A percentile compares a stretch with the other conserved stretches of the same genome.
Conservation (phyloP, 2,113 vertebrate genomes). For the Bostrychus sinensis region DNA sequence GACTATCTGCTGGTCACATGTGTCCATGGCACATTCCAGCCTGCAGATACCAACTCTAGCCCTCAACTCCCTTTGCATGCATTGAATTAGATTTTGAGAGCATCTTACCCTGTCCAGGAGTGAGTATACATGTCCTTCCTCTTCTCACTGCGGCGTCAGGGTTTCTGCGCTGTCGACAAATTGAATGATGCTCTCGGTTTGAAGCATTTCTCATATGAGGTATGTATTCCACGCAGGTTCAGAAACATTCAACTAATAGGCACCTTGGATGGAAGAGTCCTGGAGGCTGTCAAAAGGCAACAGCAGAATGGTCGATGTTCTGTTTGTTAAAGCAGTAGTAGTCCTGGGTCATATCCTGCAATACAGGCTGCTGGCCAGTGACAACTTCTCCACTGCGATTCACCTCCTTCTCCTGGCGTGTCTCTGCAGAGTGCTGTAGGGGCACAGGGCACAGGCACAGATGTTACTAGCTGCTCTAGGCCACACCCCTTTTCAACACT, state of each 20-base stretch:
- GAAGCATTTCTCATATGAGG: slow-evolving; percentile 51
- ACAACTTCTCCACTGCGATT: slow-evolving; percentile 40
- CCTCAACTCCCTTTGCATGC: slow-evolving; percentile 35
- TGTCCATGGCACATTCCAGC: slow-evolving; percentile 56
- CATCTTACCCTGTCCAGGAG: slow-evolving; percentile 70
- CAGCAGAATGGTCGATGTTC: slow-evolving; percentile 1
- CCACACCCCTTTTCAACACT: slow-evolving; percentile 81
- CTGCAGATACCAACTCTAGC: slow-evolving; percentile 56
- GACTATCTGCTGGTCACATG: slow-evolving; percentile 60
- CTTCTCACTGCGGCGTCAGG: slow-evolving; percentile 58
- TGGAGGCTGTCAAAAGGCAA: slow-evolving; percentile 46
- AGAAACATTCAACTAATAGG: slow-evolving; percentile 32
- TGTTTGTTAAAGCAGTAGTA: slow-evolving; percentile 16
- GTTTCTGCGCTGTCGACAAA: slow-evolving; percentile 52
- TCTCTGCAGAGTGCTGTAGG: slow-evolving; percentile 68
- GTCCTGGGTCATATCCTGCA: slow-evolving; percentile 34
- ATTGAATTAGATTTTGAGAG: slow-evolving; percentile 58
- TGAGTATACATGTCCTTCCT: slow-evolving; percentile 59
- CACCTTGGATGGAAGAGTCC: slow-evolving; percentile 24
- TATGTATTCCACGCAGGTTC: slow-evolving; percentile 53
- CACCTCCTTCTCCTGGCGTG: slow-evolving; percentile 47
- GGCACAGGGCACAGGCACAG: slow-evolving; percentile 76
- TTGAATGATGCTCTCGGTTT: slow-evolving; percentile 24
- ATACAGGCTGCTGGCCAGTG: slow-evolving; percentile 52
- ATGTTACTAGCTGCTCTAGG: slow-evolving; percentile 75